Evolutionary conservation across 2,888 invertebrate species (phyloP), one percentile per base, ranked within the genome.

Genomic region (Cheilosia soror): DNA sequence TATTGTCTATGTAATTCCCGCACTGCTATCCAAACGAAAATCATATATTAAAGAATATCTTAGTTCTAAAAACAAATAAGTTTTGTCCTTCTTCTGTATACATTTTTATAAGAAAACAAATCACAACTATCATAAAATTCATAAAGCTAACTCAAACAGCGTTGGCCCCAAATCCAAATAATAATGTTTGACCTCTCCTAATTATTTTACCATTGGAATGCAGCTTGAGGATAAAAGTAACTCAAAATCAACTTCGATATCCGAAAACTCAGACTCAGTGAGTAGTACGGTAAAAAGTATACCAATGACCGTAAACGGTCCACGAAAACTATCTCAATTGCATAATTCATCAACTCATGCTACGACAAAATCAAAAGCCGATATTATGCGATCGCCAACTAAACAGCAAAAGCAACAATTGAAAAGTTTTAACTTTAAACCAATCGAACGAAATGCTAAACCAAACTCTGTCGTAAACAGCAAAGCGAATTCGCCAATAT

Each of bases 141-240:
- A 33, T 37, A 25, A 73, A 66, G 49, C 62, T 76, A 40, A 76
- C 68, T 55, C 9, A 51, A 40, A 47, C 25, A 62, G 29, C 27
- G 60, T 80, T 68, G 42, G 80, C 29, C 40, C 15, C 29, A 29
- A 51, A 57, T 65, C 9, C 27, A 31, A 79, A 60, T 77, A 78
- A 72, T 78, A 65, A 57, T 47, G 44, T 79, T 75, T 79, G 57
- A 44, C 57, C 68, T 83, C 68, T 75, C 58, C 73, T 13, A 65
- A 75, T 69, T 63, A 69, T 53, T 63, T 53, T 15, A 31, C 44
- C 29, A 55, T 33, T 81, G 85, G 85, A 81, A 77, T 72, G 85
- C 85, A 85, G 85, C 85, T 60, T 57, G 81, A 81, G 53, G 81
- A 81, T 29, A 81, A 71, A 85, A 76, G 60, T 75, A 72, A 81